These are phyloP conservation scores for Sebastes kiyomatsui DNA, from an alignment of 2,797 vertebrate species.

Conservation along the genomic window DNA sequence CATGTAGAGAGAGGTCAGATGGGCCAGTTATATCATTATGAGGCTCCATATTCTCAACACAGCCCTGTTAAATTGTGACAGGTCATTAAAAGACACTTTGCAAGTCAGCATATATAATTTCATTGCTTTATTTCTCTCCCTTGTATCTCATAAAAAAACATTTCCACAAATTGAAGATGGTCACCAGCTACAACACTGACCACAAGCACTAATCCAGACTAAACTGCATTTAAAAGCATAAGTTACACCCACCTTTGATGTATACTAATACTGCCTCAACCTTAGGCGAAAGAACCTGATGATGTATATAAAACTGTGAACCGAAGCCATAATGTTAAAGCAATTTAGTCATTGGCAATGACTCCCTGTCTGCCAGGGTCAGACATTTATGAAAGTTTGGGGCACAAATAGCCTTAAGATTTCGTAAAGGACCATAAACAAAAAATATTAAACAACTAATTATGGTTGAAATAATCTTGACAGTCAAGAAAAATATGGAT, in stretches of 20 bases:
- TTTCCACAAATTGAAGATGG: not conserved
- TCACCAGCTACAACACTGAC: not conserved
- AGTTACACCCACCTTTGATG: not conserved
- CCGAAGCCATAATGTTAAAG: not conserved
- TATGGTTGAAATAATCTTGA: constrained; percentile 1
- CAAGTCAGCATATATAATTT: not conserved
- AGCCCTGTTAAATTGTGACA: not conserved
- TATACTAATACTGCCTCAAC: constrained; percentile 8
- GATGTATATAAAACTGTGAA: constrained; percentile 11
- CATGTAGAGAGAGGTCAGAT: not conserved
- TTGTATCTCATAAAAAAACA: not conserved
- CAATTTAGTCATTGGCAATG: not conserved
- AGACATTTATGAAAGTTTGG: constrained; percentile 1
- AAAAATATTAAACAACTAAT: not conserved
- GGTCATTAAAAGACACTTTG: not conserved
- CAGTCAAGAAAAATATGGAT: not conserved
- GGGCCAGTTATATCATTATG: not conserved
- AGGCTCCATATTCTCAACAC: not conserved
- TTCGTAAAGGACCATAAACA: not conserved
- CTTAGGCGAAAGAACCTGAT: not conserved
- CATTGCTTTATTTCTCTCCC: not conserved
- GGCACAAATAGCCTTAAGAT: not conserved
- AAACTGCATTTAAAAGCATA: not conserved
- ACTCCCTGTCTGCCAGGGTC: not conserved
- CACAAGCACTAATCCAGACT: not conserved